phyloP scores from a whole-genome alignment of 2,113 vertebrate species.

The Calypte anna region DNA sequence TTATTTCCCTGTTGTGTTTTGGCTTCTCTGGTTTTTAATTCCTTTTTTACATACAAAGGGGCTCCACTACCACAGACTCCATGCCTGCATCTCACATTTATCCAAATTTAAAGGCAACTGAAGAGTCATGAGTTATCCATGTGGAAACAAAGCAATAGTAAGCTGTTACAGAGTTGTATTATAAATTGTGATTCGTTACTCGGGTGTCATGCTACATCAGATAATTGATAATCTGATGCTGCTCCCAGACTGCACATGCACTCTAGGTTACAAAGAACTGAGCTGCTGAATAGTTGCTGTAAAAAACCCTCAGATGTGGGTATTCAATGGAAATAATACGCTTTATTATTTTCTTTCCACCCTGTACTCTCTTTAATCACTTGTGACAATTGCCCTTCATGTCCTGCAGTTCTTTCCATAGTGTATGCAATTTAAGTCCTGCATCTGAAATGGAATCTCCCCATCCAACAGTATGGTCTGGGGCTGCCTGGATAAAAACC shows the following conservation, averaged over 20 bases:
- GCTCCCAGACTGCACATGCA: not conserved
- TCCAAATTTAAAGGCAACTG: not conserved
- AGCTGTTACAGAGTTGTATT: not conserved
- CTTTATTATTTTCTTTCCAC: not conserved
- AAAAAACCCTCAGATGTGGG: not conserved
- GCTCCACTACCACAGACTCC: not conserved
- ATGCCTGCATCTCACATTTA: not conserved
- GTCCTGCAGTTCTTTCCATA: not conserved
- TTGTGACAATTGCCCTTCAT: not conserved
- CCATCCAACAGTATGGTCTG: not conserved
- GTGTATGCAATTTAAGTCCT: not conserved
- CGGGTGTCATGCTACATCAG: not conserved
- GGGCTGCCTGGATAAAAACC: not conserved
- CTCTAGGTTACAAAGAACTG: not conserved
- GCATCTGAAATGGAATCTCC: not conserved
- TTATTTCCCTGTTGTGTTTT: not conserved
- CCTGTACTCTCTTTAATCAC: not conserved
- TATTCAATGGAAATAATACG: not conserved
- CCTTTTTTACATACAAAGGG: not conserved
- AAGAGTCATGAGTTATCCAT: not conserved
- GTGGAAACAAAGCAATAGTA: constrained; percentile 20
- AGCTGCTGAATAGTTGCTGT: not conserved
- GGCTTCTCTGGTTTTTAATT: not conserved
- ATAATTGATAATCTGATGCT: constrained; percentile 11
- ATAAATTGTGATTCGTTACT: not conserved